Evolutionary conservation across 1,140 invertebrate species (phyloP).

Genomic region (Phenacoccus solenopsis): DNA sequence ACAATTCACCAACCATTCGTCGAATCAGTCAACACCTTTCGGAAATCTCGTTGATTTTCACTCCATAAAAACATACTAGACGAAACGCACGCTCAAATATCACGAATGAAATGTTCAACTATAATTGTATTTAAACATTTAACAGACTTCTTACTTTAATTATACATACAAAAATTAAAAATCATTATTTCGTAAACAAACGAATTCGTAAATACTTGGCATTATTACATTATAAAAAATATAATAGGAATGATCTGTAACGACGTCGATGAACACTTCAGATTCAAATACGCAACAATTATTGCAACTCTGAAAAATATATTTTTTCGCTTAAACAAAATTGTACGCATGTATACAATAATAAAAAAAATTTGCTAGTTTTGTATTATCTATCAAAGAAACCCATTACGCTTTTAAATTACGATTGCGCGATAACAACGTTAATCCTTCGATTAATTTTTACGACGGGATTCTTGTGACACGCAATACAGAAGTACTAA

Average conservation of each 20-base stretch:
- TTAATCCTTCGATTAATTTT: too few relatives aligned
- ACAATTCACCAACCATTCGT: too few relatives aligned
- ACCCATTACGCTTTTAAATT: background rate
- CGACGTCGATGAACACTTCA: background rate
- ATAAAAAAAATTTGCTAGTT: background rate
- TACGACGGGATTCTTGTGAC: too few relatives aligned
- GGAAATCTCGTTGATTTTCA: too few relatives aligned
- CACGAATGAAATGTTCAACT: background rate
- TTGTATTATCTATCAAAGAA: background rate
- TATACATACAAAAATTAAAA: conserved; percentile 4
- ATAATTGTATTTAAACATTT: background rate
- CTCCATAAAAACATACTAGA: too few relatives aligned
- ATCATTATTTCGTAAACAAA: background rate
- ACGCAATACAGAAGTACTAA: too few relatives aligned
- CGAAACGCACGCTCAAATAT: too few relatives aligned
- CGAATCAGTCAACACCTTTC: too few relatives aligned
- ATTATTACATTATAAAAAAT: background rate
- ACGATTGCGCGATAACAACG: background rate
- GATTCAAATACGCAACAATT: background rate
- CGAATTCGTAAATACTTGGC: background rate
- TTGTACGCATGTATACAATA: background rate
- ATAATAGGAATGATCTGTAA: background rate
- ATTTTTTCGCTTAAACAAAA: background rate
- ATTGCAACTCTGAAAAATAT: background rate
- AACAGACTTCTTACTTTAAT: background rate